Percentiles rank a stretch among this genome's conserved stretches.
Evolutionary conservation across 2,797 vertebrate species (phyloP).

Genomic region (Bradypus variegatus): DNA sequence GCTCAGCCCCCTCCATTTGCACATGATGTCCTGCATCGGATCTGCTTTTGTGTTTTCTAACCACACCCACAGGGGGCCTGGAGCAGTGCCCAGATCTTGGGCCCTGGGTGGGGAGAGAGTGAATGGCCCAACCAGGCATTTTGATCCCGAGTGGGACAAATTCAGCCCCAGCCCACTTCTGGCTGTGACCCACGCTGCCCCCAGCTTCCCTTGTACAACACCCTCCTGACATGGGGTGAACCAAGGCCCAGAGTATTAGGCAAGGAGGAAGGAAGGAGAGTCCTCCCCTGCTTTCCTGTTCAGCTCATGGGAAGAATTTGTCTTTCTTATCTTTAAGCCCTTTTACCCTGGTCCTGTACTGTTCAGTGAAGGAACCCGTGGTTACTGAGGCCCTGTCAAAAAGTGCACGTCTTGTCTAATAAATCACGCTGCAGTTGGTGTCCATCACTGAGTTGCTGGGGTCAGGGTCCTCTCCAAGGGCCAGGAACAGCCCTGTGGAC

Average conservation of each 20-base stretch:
- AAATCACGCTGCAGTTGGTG: conserved; percentile 73
- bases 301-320: conserved; percentile 64
- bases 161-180: background rate
- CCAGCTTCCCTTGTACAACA: conserved; percentile 53
- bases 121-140: background rate
- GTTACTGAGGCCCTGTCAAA: conserved; percentile 70
- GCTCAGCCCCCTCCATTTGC: conserved; percentile 53
- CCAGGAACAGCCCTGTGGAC: background rate
- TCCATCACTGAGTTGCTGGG: conserved; percentile 51
- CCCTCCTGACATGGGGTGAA: conserved; percentile 43
- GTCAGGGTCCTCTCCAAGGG: conserved; percentile 28
- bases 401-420: conserved; percentile 78
- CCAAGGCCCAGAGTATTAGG: conserved; percentile 64
- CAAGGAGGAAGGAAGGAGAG: conserved; percentile 45
- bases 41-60: conserved; percentile 50
- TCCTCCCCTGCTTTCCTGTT: conserved; percentile 41
- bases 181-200: conserved; percentile 11
- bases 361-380: conserved; percentile 66
- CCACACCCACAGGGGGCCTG: background rate
- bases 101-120: background rate
- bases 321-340: conserved; percentile 60
- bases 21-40: conserved; percentile 45
- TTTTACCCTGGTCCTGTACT: conserved; percentile 70
- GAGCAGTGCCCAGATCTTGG: conserved; percentile 19
- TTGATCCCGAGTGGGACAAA: background rate